Evolutionary conservation across 2,888 invertebrate genomes (phyloP).

Genomic region (Polietes domitor): DNA sequence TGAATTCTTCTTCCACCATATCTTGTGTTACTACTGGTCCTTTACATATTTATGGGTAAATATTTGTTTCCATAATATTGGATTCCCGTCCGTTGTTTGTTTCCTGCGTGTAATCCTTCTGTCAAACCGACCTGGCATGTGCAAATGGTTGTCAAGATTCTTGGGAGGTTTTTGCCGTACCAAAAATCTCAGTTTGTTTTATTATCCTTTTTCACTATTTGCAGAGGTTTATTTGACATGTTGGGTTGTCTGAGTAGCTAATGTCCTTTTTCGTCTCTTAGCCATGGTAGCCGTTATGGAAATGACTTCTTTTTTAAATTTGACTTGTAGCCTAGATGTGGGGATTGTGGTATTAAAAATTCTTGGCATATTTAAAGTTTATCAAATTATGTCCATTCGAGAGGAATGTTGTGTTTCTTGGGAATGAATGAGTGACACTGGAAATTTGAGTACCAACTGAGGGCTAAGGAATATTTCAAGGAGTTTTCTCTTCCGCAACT

Average conservation of each 20-base stretch:
- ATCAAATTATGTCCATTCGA: slow-evolving; percentile 38
- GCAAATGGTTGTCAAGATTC: slow-evolving; percentile 57
- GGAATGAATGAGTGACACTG: background rate
- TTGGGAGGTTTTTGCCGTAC: slow-evolving; percentile 19
- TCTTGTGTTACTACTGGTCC: background rate
- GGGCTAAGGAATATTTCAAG: too few species aligned
- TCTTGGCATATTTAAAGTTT: slow-evolving; percentile 53
- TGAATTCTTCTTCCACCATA: background rate
- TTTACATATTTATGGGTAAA: slow-evolving; percentile 40
- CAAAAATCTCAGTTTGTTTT: slow-evolving; percentile 3
- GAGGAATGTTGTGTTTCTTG: slow-evolving; percentile 44
- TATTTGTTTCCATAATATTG: slow-evolving; percentile 41
- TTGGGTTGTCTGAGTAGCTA: slow-evolving; percentile 18
- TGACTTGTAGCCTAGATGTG: slow-evolving; percentile 12
- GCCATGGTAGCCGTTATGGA: slow-evolving; percentile 46
- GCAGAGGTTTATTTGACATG: slow-evolving; percentile 36
- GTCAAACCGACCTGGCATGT: slow-evolving; percentile 56
- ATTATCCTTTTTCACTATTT: slow-evolving; percentile 32
- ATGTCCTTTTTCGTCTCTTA: slow-evolving; percentile 34
- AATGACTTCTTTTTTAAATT: slow-evolving; percentile 49
- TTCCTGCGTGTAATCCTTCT: slow-evolving; percentile 47
- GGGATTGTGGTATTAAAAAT: slow-evolving; percentile 50
- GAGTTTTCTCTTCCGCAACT: too few species aligned
- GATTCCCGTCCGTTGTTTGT: background rate
- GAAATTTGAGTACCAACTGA: too few species aligned